phyloP scores from a whole-genome alignment of 2,888 invertebrate species.

The Cephonodes hylas region DNA sequence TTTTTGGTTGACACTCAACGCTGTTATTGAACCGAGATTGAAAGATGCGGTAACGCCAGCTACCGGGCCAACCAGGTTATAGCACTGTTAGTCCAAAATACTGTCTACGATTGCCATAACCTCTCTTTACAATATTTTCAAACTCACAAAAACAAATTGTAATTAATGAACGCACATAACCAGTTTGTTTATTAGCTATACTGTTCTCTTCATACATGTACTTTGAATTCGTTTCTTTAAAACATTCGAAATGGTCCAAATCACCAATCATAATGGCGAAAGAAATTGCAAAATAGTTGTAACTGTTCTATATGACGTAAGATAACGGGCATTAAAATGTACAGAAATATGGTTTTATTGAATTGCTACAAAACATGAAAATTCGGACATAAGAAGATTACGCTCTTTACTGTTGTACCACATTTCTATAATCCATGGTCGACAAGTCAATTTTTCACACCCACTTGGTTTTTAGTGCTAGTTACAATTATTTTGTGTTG shows the following conservation, averaged over 20 bases:
- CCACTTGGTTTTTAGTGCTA: too few relatives aligned
- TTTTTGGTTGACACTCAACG: constrained; percentile 37
- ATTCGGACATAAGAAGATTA: neutral
- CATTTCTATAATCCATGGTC: neutral
- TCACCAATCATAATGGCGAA: constrained; percentile 6
- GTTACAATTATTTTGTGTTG: too few relatives aligned
- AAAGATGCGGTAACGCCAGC: constrained; percentile 44
- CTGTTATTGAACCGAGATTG: constrained; percentile 59
- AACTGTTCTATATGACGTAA: constrained; percentile 12
- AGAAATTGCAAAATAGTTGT: constrained; percentile 11
- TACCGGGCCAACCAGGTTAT: constrained; percentile 55
- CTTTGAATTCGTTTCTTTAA: neutral
- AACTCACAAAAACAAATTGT: neutral
- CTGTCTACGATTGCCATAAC: too few relatives aligned
- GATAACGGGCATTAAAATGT: constrained; percentile 7
- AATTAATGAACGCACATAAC: neutral
- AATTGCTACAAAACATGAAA: constrained; percentile 1
- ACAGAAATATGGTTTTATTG: neutral
- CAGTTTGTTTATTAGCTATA: neutral
- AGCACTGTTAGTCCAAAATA: constrained; percentile 21
- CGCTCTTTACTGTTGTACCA: constrained; percentile 2
- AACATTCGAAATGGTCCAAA: neutral
- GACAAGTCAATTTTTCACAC: neutral
- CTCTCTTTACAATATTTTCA: neutral
- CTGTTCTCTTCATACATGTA: neutral